Conservation (phyloP, 2,113 vertebrate genomes). For the Rynchops niger region DNA sequence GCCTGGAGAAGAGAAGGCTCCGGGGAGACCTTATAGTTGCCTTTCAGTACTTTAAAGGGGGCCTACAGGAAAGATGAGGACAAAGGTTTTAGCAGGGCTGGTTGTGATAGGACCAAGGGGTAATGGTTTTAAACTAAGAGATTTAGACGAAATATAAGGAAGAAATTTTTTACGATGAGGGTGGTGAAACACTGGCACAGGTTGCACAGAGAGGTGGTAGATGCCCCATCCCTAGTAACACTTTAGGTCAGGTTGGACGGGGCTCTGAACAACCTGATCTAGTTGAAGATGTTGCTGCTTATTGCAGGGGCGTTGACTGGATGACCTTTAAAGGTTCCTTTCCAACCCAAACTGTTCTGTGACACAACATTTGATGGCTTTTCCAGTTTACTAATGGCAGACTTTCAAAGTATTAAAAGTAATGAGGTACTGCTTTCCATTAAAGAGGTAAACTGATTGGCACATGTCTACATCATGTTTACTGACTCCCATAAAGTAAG, state of each 20-base stretch:
- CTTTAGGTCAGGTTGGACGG: neutral
- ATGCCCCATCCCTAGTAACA: neutral
- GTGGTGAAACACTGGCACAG: neutral
- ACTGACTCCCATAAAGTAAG: neutral
- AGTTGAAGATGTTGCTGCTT: neutral
- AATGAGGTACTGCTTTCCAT: neutral
- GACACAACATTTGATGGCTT: neutral
- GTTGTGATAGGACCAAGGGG: neutral
- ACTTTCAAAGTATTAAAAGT: neutral
- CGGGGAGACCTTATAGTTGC: neutral
- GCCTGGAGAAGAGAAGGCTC: neutral
- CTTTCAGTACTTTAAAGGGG: neutral
- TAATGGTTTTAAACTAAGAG: neutral
- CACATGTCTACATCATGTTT: neutral
- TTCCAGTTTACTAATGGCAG: neutral
- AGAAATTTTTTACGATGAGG: neutral
- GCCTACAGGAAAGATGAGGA: neutral
- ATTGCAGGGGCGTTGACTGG: neutral
- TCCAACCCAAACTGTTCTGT: neutral
- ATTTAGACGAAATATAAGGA: neutral
- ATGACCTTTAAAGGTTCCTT: neutral
- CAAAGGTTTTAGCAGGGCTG: neutral
- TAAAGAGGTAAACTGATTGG: neutral
- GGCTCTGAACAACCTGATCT: neutral
- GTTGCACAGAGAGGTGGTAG: neutral